Base-by-base conservation (phyloP, 2,797 vertebrate genomes). In the Cynopterus sphinx region DNA sequence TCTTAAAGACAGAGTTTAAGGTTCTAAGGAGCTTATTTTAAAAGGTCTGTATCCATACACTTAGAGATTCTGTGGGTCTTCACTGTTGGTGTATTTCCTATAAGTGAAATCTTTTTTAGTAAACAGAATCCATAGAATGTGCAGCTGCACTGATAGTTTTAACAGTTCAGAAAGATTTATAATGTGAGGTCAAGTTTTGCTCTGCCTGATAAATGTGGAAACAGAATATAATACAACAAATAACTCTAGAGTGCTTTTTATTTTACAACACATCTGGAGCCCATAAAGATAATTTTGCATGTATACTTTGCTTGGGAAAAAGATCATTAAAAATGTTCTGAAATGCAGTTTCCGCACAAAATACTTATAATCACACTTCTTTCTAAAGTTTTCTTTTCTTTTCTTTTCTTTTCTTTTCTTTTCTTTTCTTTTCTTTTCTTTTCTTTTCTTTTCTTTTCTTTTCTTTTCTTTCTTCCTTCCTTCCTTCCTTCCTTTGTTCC, bases 201-300 rank as follows among this genome's bases (percentile, higher is more conserved):
- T 77, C 39, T 74, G 59, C 41, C 41, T 75, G 71, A 81, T 77
- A 70, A 91, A 82, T n/a, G 68, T 78, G 36, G 59, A 87, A 91
- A 93, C 33, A 78, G 74, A 77, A 16, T 84, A 85, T 81, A 63
- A 73, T 73, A 26, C 0, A 26, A 87, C 63, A 83, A 81, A 78
- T 65, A 70, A 9, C 39, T 79, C n/a, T 33, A 67, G 81, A 73
- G 83, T 71, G 19, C 16, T 87, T 92, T 95, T 65, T 90, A 78
- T 71, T 93, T 93, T 79, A 90, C 43, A 81, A 74, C 57, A 94
- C 90, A 96, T 95, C 90, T 97, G 90, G 94, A 96, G 36, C 41
- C 63, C 68, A 83, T 97, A 91, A 94, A 97, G 87, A 96, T 96
- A 91, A 94, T 33, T 79, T 78, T 82, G 43, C 19, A 74, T 91